These are phyloP conservation scores for Rhaphigaster nebulosa DNA, from an alignment of 2,888 invertebrate genomes.

Conservation along the genomic window DNA sequence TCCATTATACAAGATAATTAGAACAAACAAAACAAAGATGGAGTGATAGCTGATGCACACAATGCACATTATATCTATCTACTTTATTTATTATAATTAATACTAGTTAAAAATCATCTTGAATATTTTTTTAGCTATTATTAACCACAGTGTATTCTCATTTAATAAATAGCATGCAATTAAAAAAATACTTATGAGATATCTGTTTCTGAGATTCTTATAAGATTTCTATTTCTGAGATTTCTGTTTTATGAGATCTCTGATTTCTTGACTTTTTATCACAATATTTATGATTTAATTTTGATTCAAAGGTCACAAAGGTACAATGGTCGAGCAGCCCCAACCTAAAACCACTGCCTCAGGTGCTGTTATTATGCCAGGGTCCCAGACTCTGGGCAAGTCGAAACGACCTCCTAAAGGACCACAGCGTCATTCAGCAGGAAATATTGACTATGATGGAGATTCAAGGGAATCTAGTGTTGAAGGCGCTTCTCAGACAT, in stretches of 20 bases:
- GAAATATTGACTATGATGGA: conserved; percentile 82
- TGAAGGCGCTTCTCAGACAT: conserved; percentile 70
- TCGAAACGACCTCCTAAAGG: conserved; percentile 81
- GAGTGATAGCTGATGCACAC: background rate
- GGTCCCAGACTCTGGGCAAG: conserved; percentile 86
- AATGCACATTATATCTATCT: background rate
- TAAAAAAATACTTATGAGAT: no score
- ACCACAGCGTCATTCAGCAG: conserved; percentile 84
- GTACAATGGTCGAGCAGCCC: conserved; percentile 39
- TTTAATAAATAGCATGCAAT: no score
- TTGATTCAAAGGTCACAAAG: conserved; percentile 55
- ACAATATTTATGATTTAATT: background rate
- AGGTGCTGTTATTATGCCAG: conserved; percentile 74
- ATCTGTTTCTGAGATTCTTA: no score
- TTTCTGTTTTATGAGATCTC: no score
- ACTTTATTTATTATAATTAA: background rate
- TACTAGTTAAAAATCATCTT: background rate
- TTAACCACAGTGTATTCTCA: no score
- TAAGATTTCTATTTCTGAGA: no score
- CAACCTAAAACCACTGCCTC: conserved; percentile 63
- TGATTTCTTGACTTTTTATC: background rate
- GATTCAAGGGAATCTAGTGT: conserved; percentile 66
- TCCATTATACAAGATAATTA: background rate
- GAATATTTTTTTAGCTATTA: background rate
- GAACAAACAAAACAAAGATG: no score